Conservation (phyloP, 64 coral and sea anemone species). For the Astreopora myriophthalma region DNA sequence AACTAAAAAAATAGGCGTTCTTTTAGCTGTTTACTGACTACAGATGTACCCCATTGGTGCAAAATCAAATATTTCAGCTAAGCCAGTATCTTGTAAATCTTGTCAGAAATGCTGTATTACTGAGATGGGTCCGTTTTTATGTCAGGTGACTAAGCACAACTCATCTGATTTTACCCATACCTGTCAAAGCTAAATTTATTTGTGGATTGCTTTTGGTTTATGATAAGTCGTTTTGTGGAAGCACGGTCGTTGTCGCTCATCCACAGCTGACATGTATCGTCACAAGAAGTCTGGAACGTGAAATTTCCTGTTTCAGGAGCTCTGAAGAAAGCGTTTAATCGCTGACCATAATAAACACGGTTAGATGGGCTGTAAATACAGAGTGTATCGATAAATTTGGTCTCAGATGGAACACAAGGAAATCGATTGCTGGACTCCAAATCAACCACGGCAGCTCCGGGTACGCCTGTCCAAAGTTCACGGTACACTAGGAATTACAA, state of each 20-base stretch:
- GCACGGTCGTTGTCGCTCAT: slow-evolving; percentile 30
- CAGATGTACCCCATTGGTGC: too few species aligned
- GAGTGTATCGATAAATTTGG: slow-evolving; percentile 35
- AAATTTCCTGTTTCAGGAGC: slow-evolving; percentile 69
- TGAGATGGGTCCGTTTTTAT: too few species aligned
- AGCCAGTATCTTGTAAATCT: too few species aligned
- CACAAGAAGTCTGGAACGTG: slow-evolving; percentile 72
- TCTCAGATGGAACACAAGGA: slow-evolving; percentile 41
- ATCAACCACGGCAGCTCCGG: slow-evolving; percentile 2
- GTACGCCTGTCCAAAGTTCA: slow-evolving; percentile 53
- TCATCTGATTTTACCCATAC: not conserved
- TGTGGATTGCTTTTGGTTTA: slow-evolving; percentile 26
- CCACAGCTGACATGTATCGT: slow-evolving; percentile 68
- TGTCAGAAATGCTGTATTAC: too few species aligned
- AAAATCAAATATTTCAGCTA: too few species aligned
- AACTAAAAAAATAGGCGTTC: too few species aligned
- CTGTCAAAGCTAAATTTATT: not conserved
- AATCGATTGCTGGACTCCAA: slow-evolving; percentile 15
- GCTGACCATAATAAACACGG: slow-evolving; percentile 52
- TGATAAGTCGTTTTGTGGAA: slow-evolving; percentile 27
- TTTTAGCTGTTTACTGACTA: too few species aligned
- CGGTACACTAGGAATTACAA: slow-evolving; percentile 73
- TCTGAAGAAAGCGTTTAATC: slow-evolving; percentile 59
- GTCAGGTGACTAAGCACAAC: too few species aligned
- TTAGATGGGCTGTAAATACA: slow-evolving; percentile 1